Base-by-base conservation (phyloP, 2,113 vertebrate species). In the Varanus komodoensis region DNA sequence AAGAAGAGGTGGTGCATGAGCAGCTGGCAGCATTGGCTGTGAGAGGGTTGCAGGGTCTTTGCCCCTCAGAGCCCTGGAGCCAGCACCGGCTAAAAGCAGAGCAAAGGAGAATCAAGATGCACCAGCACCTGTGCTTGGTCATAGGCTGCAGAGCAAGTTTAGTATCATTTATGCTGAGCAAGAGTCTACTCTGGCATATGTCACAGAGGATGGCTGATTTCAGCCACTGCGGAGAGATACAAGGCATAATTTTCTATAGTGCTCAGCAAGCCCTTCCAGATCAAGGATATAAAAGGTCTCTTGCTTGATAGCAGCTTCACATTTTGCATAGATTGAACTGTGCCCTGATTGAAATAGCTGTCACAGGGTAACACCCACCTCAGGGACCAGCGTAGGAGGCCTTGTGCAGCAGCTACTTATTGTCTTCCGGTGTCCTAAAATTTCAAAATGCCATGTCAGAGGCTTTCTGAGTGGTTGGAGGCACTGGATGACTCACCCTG, bases 361-460 rank as follows among this genome's bases (percentile, higher is more conserved):
- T 12, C 83, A 90, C 32, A 19, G 75, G 64, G 77, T 79, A 34
- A 90, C 64, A 32, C 64, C 75, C 89, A 86, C 74, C 71, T 52
- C 81, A 21, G 50, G 80, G 83, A 86, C 89, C 75, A 57, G 64
- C 8, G 52, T 86, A 67, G 89, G 84, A 90, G 74, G 89, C 75
- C 80, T 12, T 14, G 50, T 52, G 29, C 50, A 80, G 75, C 69
- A 69, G 61, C 57, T 71, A 48, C 25, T 29, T 8, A n/a, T 90
- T 86, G 34, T 85, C 64, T 79, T 80, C 34, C 32, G 29, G 17
- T 21, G 75, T 80, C 88, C 89, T 69, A 69, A 64, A 84, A 34
- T 79, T 32, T 52, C 61, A 52, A 79, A 85, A 54, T 90, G 74
- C 64, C 75, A 79, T 57, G 50, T 90, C 50, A 14, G n/a, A 80